A percentile compares a stretch with the other conserved stretches of the same genome.
Evolutionary conservation across 2,888 invertebrate genomes (phyloP).

Genomic region (Bellardia pandia): DNA sequence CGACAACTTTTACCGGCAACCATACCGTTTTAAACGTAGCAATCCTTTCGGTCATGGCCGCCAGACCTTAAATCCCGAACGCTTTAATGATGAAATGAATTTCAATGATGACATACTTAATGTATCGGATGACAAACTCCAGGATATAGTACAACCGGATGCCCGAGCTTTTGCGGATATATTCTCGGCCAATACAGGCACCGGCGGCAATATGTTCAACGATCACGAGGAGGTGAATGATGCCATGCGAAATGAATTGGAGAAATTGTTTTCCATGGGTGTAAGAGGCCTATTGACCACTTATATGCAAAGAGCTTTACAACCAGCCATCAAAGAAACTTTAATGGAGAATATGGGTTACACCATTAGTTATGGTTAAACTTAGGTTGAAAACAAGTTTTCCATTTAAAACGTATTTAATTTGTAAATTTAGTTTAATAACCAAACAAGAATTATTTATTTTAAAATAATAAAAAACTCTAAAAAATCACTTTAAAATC

Average conservation of each 20-base stretch:
- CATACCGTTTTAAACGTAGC: constrained; percentile 75
- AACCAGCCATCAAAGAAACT: constrained; percentile 93
- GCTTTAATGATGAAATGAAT: constrained; percentile 76
- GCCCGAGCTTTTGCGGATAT: constrained; percentile 82
- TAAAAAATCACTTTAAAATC: not conserved
- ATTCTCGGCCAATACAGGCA: constrained; percentile 72
- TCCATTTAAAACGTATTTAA: constrained; percentile 14
- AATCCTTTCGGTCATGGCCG: constrained; percentile 23
- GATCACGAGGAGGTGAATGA: constrained; percentile 86
- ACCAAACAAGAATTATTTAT: constrained; percentile 48
- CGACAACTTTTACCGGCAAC: constrained; percentile 77
- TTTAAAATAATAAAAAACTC: constrained; percentile 33
- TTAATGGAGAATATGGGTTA: constrained; percentile 95
- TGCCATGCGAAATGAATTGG: constrained; percentile 91
- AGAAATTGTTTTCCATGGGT: constrained; percentile 93
- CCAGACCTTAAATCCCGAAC: constrained; percentile 1
- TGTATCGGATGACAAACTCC: constrained; percentile 79
- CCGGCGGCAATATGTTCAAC: constrained; percentile 64
- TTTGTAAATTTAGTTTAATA: constrained; percentile 52
- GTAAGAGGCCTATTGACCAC: constrained; percentile 91
- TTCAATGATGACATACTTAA: constrained; percentile 81
- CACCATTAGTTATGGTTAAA: constrained; percentile 92
- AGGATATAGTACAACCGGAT: constrained; percentile 81
- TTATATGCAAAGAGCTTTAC: constrained; percentile 93
- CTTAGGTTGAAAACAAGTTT: not conserved